Evolutionary conservation across 2,113 vertebrate genomes (phyloP).

Genomic region (Stegostoma tigrinum): DNA sequence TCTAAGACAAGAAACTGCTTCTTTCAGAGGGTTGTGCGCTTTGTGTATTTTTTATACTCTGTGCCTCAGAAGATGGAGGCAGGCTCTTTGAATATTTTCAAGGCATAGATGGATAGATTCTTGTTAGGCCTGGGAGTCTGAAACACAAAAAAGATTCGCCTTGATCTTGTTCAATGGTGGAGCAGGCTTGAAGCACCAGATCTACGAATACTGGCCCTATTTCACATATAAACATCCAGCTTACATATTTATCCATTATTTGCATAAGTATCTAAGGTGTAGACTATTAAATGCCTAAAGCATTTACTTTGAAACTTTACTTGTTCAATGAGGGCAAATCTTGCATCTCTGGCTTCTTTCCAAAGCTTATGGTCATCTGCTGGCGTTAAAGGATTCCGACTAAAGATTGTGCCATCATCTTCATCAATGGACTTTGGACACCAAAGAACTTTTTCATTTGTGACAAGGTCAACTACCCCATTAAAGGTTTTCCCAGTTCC

Average conservation of each 20-base stretch:
- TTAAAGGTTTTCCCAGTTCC: slow-evolving; percentile 77
- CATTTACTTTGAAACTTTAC: slow-evolving; percentile 70
- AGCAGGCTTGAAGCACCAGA: too few species aligned
- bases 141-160: too few species aligned
- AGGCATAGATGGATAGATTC: too few species aligned
- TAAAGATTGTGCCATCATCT: slow-evolving; percentile 73
- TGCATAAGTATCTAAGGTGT: not conserved
- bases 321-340: slow-evolving; percentile 83
- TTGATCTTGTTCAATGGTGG: too few species aligned
- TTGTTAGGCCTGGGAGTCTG: too few species aligned
- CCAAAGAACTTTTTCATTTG: slow-evolving; percentile 75
- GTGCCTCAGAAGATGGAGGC: too few species aligned
- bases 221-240: not conserved
- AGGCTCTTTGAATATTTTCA: too few species aligned
- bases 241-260: not conserved
- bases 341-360: slow-evolving; percentile 64
- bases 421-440: slow-evolving; percentile 44
- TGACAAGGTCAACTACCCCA: slow-evolving; percentile 81
- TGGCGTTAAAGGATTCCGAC: slow-evolving; percentile 56
- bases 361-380: slow-evolving; percentile 62
- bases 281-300: slow-evolving; percentile 35
- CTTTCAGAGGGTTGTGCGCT: too few species aligned
- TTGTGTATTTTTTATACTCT: too few species aligned
- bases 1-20: too few species aligned
- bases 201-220: too few species aligned